Percentiles rank a stretch among this genome's conserved stretches.
phyloP scores from a whole-genome alignment of 1,140 invertebrate genomes.

The Conus ventricosus region DNA sequence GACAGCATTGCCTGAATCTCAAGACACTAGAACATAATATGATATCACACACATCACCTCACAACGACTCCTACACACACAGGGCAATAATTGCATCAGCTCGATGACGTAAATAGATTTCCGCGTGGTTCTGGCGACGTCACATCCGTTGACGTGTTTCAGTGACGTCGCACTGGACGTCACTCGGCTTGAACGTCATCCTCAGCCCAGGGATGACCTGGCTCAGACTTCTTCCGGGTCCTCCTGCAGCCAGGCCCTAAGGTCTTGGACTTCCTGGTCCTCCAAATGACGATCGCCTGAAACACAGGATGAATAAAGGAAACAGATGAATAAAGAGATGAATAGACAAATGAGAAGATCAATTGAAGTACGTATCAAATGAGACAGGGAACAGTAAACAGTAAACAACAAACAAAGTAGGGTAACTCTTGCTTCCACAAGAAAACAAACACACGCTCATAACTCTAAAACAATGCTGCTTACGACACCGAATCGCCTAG shows the following conservation, averaged over 20 bases:
- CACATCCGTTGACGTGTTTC: background rate
- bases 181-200: background rate
- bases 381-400: too few relatives aligned
- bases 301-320: background rate
- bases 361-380: too few relatives aligned
- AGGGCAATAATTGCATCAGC: background rate
- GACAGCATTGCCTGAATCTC: too few relatives aligned
- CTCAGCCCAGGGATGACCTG: background rate
- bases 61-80: background rate
- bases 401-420: too few relatives aligned
- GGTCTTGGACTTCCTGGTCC: background rate
- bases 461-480: background rate
- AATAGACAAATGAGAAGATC: too few relatives aligned
- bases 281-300: background rate
- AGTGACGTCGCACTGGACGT: background rate
- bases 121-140: background rate
- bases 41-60: too few relatives aligned
- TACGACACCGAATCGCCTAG: too few relatives aligned
- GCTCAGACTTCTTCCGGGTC: background rate
- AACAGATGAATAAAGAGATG: too few relatives aligned
- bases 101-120: background rate
- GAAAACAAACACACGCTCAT: background rate
- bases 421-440: background rate
- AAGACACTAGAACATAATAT: too few relatives aligned
- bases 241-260: background rate